A percentile compares a stretch with the other conserved stretches of the same genome.
phyloP scores from a whole-genome alignment of 2,797 vertebrate genomes.

The Clarias platycephalus region DNA sequence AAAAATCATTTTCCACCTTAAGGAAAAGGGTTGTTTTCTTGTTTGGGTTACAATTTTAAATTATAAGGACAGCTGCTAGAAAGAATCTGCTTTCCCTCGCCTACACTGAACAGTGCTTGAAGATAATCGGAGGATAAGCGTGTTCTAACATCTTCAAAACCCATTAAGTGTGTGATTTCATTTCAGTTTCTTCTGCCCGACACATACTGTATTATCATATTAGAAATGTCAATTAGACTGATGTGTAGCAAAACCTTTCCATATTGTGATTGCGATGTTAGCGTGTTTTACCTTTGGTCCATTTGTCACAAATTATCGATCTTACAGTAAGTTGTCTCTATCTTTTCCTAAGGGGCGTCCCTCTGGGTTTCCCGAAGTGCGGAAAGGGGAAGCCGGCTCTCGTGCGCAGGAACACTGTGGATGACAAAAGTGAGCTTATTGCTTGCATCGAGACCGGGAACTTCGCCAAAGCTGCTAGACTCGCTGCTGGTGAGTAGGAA shows the following conservation, averaged over 20 bases:
- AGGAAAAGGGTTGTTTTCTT: not conserved
- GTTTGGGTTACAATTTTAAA: not conserved
- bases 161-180: not conserved
- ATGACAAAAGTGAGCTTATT: constrained; percentile 92
- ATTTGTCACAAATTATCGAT: not conserved
- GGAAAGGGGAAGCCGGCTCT: constrained; percentile 95
- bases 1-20: not conserved
- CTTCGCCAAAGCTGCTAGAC: constrained; percentile 94
- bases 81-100: not conserved
- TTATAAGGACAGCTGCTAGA: no score
- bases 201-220: not conserved
- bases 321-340: constrained; percentile 7
- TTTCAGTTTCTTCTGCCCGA: not conserved
- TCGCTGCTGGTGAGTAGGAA: constrained; percentile 85
- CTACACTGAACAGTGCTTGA: not conserved
- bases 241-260: not conserved
- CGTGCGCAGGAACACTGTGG: constrained; percentile 90
- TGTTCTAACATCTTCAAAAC: not conserved
- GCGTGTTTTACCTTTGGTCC: not conserved
- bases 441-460: constrained; percentile 96
- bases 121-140: no score
- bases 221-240: not conserved
- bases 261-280: not conserved
- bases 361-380: constrained; percentile 86
- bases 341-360: constrained; percentile 55